Evolutionary conservation across 2,888 invertebrate genomes (phyloP), one percentile per base, ranked within the genome.

Genomic region (Hyppa rectilinea): DNA sequence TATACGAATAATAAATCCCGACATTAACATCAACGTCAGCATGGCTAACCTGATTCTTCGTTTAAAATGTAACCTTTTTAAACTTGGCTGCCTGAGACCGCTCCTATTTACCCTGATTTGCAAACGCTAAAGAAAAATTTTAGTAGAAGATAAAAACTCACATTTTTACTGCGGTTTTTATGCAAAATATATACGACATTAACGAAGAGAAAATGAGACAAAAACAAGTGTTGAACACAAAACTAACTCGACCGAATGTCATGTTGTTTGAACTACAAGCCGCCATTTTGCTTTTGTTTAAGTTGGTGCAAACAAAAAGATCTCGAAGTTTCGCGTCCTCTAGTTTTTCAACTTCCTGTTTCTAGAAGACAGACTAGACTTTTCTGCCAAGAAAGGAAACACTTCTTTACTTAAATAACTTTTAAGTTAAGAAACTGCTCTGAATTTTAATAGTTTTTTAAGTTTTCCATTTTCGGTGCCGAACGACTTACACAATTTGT

Each of bases 301-400:
- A 78, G 68, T 76, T 64, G 53, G 69, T 62, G 76, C 77, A 73
- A 68, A 85, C 82, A 85, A 87, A 87, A 87, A 81, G 77, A 78
- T 73, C 79, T 78, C 62, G 64, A 81, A 87, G 75, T 86, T 87
- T 73, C 29, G 67, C 79, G 79, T 85, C 84, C 79, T 78, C 55
- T 79, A 83, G 81, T 83, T 85, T 86, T 84, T 85, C 81, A 83
- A 79, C 85, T 86, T 88, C 87, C 88, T 84, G 85, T 83, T 88
- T 82, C 84, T 84, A 80, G 77, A 80, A 81, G 85, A 85, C 66
- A 73, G 81, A 66, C 75, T 75, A 72, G 78, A 85, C 78, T 82
- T 85, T 80, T 68, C 73, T 80, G 45, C 72, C 70, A 72, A 82
- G 85, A 85, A 87, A 85, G 87, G 86, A 88, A 88, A 85, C 84